Base-by-base conservation (phyloP, 2,888 invertebrate genomes). In the Yponomeuta plumbellus region DNA sequence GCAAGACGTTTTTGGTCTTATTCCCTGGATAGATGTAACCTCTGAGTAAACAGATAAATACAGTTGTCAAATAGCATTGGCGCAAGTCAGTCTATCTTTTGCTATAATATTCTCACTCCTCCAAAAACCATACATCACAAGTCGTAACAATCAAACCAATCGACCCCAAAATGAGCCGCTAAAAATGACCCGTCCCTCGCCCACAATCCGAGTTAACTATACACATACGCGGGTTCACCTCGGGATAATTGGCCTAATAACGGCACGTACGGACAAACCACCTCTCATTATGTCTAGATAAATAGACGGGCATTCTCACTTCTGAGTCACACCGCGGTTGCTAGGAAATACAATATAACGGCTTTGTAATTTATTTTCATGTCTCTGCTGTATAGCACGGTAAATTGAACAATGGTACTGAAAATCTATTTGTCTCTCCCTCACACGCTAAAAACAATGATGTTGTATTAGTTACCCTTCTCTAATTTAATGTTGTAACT, bases 191-290 rank as follows among this genome's bases (percentile, higher is more conserved):
- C 44, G 17, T 52, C 44, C 17, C 1, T 17, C 17, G 44, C 13
- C 61, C 20, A 61, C 61, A 66, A 22, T 44, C 44, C 40, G 39
- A 58, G 39, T 62, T 62, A 40, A 40, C 40, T 62, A 39, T 26
- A 26, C 40, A 1, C 62, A 66, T 52, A 67, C 68, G 62, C 23
- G 71, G 70, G 65, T 69, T 68, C 69, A 69, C 44, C 70, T 72
- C 68, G 72, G 66, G 69, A 77, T 80, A 78, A 81, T 83, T 79
- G 76, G 73, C 71, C 67, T 76, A 76, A 78, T 80, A 79, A 80
- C 77, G 71, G 76, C 76, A 76, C 77, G 76, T 71, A 71, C 70
- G 66, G 68, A 66, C 69, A 68, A 71, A 77, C 74, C 73, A 69
- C 70, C 70, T 67, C 69, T 67, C 70, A 74, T 74, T 74, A 73